These are phyloP conservation scores for Pachypanchax playfairii DNA, from an alignment of 2,113 vertebrate species.

Conservation along the genomic window DNA sequence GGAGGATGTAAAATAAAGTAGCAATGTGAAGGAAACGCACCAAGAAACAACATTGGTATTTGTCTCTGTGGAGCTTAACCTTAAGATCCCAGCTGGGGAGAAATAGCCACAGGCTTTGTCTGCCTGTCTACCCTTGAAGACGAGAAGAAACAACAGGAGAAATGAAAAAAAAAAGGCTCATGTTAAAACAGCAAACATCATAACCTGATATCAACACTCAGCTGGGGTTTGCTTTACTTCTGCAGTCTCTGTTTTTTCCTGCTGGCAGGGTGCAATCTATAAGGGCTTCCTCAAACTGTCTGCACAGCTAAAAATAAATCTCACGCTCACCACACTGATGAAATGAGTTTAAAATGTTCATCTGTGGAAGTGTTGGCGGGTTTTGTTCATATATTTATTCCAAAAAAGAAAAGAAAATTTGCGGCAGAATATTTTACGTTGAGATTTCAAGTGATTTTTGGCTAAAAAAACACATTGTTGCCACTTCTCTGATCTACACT, in stretches of 20 bases:
- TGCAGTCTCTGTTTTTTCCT: constrained; percentile 62
- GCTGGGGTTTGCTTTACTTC: constrained; percentile 62
- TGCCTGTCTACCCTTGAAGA: constrained; percentile 65
- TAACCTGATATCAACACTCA: constrained; percentile 74
- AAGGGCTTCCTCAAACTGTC: constrained; percentile 62
- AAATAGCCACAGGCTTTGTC: constrained; percentile 61
- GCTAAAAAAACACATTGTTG: too few species aligned
- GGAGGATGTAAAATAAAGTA: constrained; percentile 49
- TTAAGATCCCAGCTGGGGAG: constrained; percentile 65
- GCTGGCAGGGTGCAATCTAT: constrained; percentile 54
- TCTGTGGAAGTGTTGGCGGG: too few species aligned
- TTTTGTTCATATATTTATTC: too few species aligned
- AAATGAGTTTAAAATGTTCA: constrained; percentile 32
- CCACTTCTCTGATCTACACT: too few species aligned
- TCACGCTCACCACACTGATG: constrained; percentile 12
- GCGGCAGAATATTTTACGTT: too few species aligned
- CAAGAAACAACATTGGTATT: constrained; percentile 58
- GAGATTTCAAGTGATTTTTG: too few species aligned
- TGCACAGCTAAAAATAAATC: constrained; percentile 71
- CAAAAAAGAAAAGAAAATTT: too few species aligned
- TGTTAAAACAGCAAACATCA: constrained; percentile 78
- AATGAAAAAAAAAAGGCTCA: constrained; percentile 46
- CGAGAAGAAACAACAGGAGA: constrained; percentile 68
- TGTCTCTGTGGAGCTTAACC: constrained; percentile 63
- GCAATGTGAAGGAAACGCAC: constrained; percentile 53